Base-by-base conservation (phyloP, 2,113 vertebrate species). In the Colistium nudipinnis region DNA sequence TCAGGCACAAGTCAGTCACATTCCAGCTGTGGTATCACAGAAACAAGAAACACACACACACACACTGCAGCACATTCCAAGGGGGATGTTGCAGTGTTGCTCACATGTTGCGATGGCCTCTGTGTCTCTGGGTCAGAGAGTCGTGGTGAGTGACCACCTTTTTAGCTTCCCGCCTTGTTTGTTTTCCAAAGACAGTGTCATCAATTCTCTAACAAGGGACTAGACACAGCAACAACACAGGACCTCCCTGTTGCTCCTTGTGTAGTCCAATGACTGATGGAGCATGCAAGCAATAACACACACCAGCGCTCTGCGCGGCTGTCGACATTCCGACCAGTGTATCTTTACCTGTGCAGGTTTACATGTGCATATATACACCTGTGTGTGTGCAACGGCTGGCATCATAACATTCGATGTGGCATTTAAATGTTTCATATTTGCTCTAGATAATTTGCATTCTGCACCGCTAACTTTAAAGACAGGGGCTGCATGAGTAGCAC, bases 161-260 rank as follows among this genome's bases (percentile, higher is more conserved):
- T 92, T 90, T 75, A 90, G 87, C 80, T 83, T 69, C 74, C 83
- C 71, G 76, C 80, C 82, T n/a, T 88, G 88, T 93, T 89, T 88
- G 87, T 88, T 92, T 90, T 93, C 87, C 71, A 72, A 84, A 89
- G 88, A 84, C 88, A 79, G 87, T 84, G 87, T 90, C 89, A 90
- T 91, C 90, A 87, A 87, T 92, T 92, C 89, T 90, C 72, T 87
- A 84, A 90, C 89, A 90, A 89, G 85, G 70, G 78, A 76, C 80
- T 59, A 89, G 88, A 91, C 88, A 81, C 81, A 91, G 85, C 85
- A 90, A 83, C 89, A 91, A 89, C 89, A 76, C 78, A 73, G 80
- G 85, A 90, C 88, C 89, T 85, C 87, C 89, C 67, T 82, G 84
- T 53, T 66, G 56, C 72, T 62, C 62, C 56, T 45, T 64, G 57